Conservation (phyloP, 1,140 invertebrate genomes). For the Hyposmocoma kahamanoa region DNA sequence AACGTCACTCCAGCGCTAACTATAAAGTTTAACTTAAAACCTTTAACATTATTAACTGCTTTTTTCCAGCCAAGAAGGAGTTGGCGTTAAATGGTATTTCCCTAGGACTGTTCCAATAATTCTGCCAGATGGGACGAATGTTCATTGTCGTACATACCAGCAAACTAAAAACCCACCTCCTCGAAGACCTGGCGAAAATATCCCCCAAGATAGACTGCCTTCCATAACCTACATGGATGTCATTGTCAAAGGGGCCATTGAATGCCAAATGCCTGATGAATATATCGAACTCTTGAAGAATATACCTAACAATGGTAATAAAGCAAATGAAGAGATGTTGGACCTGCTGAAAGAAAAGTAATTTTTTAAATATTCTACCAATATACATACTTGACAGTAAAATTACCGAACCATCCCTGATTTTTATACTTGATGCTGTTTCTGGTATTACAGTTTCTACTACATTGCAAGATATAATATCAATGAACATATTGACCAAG, state of each 20-base stretch:
- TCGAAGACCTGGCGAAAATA: conserved; percentile 47
- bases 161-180: conserved; percentile 68
- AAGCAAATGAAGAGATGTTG: conserved; percentile 50
- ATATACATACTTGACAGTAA: too few species aligned
- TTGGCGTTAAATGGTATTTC: conserved; percentile 79
- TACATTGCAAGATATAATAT: too few species aligned
- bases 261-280: conserved; percentile 76
- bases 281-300: conserved; percentile 50
- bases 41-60: too few species aligned
- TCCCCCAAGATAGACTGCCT: conserved; percentile 77
- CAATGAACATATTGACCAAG: too few species aligned
- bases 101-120: conserved; percentile 76
- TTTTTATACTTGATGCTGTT: too few species aligned
- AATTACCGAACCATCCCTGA: too few species aligned
- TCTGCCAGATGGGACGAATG: conserved; percentile 63
- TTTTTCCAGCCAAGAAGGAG: conserved; percentile 82
- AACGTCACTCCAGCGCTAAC: not conserved
- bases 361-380: too few species aligned
- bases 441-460: too few species aligned
- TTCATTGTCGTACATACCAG: conserved; percentile 81
- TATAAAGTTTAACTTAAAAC: not conserved
- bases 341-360: conserved; percentile 30
- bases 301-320: conserved; percentile 56
- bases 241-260: conserved; percentile 79
- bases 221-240: conserved; percentile 81